Percentiles rank a stretch among this genome's conserved stretches.
phyloP scores from a whole-genome alignment of 2,113 vertebrate genomes.

The Kryptolebias marmoratus region DNA sequence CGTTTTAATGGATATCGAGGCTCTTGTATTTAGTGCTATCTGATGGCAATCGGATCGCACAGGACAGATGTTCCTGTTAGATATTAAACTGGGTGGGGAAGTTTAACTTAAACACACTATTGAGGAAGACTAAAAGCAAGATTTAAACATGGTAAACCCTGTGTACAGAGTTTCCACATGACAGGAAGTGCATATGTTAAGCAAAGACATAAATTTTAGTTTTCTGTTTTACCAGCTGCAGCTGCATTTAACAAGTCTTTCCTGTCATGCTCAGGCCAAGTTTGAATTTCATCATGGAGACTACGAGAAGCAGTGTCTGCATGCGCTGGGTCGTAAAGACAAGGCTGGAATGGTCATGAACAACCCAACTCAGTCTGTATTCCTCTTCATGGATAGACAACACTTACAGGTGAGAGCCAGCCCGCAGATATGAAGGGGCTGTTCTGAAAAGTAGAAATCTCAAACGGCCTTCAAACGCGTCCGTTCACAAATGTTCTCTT shows the following conservation, averaged over 20 bases:
- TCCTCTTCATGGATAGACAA: constrained; percentile 99
- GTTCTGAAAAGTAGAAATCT: neutral
- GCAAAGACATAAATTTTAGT: too few relatives aligned
- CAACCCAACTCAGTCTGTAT: constrained; percentile 91
- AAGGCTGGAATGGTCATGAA: constrained; percentile 97
- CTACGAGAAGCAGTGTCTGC: constrained; percentile 99
- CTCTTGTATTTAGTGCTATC: too few relatives aligned
- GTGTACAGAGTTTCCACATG: neutral
- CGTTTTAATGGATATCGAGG: too few relatives aligned
- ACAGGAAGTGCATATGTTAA: neutral
- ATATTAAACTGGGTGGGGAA: too few relatives aligned
- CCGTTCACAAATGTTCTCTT: constrained; percentile 4
- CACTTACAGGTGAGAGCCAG: constrained; percentile 90
- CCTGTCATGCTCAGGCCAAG: constrained; percentile 87
- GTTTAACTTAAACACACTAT: too few relatives aligned
- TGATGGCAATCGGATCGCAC: too few relatives aligned
- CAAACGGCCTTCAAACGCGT: neutral
- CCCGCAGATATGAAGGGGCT: neutral
- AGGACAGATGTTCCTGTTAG: too few relatives aligned
- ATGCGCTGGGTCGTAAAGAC: constrained; percentile 97
- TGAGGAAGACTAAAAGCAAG: too few relatives aligned
- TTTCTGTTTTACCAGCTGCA: too few relatives aligned
- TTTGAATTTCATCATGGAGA: constrained; percentile 99
- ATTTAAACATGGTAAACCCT: too few relatives aligned
- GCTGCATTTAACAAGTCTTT: neutral